phyloP scores from a whole-genome alignment of 2,888 invertebrate genomes.

The Dynastes tityus region DNA sequence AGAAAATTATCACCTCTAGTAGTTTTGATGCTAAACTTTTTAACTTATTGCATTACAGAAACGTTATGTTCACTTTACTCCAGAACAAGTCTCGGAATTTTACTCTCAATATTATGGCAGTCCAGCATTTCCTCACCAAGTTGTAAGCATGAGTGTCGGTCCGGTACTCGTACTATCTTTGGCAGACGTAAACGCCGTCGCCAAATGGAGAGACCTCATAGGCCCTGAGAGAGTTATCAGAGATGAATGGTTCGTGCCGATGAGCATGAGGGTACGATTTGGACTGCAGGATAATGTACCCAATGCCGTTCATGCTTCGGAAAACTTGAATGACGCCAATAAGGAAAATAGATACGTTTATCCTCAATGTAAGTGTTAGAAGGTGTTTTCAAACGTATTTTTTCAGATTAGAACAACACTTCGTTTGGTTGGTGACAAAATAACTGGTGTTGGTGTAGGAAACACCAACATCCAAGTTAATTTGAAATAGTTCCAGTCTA shows the following conservation, averaged over 20 bases:
- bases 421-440: too few species aligned
- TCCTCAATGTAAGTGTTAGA: slow-evolving; percentile 79
- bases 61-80: slow-evolving; percentile 81
- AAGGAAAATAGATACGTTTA: slow-evolving; percentile 92
- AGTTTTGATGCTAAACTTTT: background rate
- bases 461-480: too few species aligned
- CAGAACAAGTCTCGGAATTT: slow-evolving; percentile 90
- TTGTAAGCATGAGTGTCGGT: slow-evolving; percentile 86
- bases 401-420: too few species aligned
- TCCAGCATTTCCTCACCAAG: slow-evolving; percentile 83
- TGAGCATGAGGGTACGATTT: slow-evolving; percentile 81
- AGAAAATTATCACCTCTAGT: background rate
- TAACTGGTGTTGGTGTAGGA: too few species aligned
- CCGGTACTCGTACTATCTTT: slow-evolving; percentile 82
- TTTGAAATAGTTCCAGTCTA: too few species aligned
- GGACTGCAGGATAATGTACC: slow-evolving; percentile 78
- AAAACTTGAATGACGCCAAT: slow-evolving; percentile 76
- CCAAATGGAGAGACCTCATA: slow-evolving; percentile 81
- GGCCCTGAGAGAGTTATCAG: slow-evolving; percentile 80
- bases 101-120: slow-evolving; percentile 84
- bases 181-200: slow-evolving; percentile 79
- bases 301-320: slow-evolving; percentile 88
- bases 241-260: slow-evolving; percentile 81
- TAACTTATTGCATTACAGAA: slow-evolving; percentile 70
- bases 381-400: background rate